Evolutionary conservation across 2,797 vertebrate species (phyloP).

Genomic region (Galaxias olidus): DNA sequence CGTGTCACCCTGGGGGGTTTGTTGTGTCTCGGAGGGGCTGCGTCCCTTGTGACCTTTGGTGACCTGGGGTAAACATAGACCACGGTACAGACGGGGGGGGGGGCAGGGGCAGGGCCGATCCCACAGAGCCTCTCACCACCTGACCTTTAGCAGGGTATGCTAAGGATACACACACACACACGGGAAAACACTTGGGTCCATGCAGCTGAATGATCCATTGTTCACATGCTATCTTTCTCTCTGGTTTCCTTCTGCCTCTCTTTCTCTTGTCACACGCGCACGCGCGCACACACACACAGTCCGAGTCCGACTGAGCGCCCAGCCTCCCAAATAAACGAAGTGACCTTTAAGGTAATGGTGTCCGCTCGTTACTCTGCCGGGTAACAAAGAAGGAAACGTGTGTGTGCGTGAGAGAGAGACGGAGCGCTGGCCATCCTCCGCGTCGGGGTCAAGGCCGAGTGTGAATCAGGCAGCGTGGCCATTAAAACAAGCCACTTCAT

Average conservation of each 20-base stretch:
- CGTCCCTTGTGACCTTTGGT: conserved; percentile 27
- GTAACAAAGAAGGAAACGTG: conserved; percentile 7
- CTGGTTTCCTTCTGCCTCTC: too few relatives aligned
- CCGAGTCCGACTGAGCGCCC: conserved; percentile 23
- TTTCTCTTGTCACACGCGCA: not conserved
- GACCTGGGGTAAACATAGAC: conserved; percentile 38
- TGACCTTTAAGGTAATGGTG: conserved; percentile 63
- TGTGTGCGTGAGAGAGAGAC: not conserved
- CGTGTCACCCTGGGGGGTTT: not conserved
- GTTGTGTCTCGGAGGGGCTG: not conserved
- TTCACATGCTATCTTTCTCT: too few relatives aligned
- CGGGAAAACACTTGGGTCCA: not conserved
- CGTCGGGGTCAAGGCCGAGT: conserved; percentile 35
- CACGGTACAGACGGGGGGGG: conserved; percentile 9
- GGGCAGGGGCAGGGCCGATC: not conserved
- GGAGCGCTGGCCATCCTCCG: too few relatives aligned
- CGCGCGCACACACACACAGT: conserved; percentile 6
- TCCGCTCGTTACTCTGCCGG: conserved; percentile 51
- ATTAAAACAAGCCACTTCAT: conserved; percentile 25
- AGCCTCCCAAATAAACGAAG: conserved; percentile 34
- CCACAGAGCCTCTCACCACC: conserved; percentile 10
- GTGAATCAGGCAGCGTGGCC: conserved; percentile 31
- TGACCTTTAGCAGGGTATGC: conserved; percentile 40
- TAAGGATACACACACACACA: conserved; percentile 1
- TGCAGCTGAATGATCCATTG: not conserved